A percentile compares a stretch with the other conserved stretches of the same genome.
phyloP scores from a whole-genome alignment of 1,140 invertebrate genomes.

The Drosophila leontia region DNA sequence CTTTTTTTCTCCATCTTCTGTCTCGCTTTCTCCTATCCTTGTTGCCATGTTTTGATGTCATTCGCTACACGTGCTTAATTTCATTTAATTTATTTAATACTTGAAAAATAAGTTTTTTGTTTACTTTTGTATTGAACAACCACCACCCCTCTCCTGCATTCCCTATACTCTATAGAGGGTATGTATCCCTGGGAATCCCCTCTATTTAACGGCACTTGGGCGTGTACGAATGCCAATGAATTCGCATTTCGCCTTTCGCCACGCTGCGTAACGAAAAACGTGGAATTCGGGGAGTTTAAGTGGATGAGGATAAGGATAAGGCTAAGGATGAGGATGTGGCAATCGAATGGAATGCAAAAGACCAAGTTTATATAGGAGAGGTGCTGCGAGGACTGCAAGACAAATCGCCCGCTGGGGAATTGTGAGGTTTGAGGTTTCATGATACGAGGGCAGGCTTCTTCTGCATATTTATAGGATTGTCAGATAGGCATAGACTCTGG shows the following conservation, averaged over 20 bases:
- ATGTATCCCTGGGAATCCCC: constrained; percentile 1
- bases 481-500: neutral
- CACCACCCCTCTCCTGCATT: constrained; percentile 45
- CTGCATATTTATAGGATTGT: constrained; percentile 37
- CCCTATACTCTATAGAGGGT: neutral
- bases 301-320: neutral
- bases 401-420: constrained; percentile 54
- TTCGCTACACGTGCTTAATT: constrained; percentile 80
- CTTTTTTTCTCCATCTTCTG: neutral
- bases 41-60: constrained; percentile 70
- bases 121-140: constrained; percentile 68
- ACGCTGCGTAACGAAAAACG: constrained; percentile 64
- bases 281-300: constrained; percentile 15
- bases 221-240: constrained; percentile 68
- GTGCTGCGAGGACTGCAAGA: constrained; percentile 32
- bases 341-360: constrained; percentile 17
- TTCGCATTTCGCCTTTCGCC: constrained; percentile 65
- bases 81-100: constrained; percentile 83
- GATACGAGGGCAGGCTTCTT: neutral
- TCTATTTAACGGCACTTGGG: constrained; percentile 48
- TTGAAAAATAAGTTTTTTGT: constrained; percentile 79
- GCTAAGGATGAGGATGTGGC: neutral
- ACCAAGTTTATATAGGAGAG: neutral
- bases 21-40: constrained; percentile 5
- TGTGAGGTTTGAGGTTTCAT: constrained; percentile 24